Evolutionary conservation across 1,140 invertebrate species (phyloP).

Genomic region (Drosophila equinoxialis): DNA sequence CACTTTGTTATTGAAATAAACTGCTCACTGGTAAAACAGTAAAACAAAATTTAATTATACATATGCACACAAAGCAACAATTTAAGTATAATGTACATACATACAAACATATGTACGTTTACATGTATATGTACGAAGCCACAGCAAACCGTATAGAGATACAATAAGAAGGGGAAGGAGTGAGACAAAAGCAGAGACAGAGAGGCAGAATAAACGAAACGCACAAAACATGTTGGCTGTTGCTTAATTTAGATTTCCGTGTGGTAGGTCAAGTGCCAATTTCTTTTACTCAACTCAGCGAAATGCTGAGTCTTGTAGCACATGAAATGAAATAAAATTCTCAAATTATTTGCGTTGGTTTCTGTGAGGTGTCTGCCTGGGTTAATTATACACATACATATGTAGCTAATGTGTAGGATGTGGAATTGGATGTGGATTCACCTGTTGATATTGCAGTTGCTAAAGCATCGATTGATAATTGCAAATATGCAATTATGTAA

Average conservation of each 20-base stretch:
- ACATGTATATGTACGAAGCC: not conserved
- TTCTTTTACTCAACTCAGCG: slow-evolving; percentile 48
- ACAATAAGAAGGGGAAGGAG: not conserved
- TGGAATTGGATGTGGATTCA: not conserved
- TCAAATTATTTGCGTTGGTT: not conserved
- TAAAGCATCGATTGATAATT: not conserved
- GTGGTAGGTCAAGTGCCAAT: slow-evolving; percentile 78
- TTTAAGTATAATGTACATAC: not conserved
- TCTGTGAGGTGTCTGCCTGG: not conserved
- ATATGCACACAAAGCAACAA: not conserved
- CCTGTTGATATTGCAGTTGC: not conserved
- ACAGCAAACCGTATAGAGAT: not conserved
- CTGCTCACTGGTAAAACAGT: not conserved
- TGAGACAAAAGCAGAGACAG: not conserved
- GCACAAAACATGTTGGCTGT: slow-evolving; percentile 46
- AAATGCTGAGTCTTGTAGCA: slow-evolving; percentile 36
- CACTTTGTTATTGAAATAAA: not conserved
- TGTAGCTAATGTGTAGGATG: not conserved
- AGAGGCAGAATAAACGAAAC: slow-evolving; percentile 24
- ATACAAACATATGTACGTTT: not conserved
- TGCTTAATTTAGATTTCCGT: slow-evolving; percentile 77
- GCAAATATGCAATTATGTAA: slow-evolving; percentile 9
- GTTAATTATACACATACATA: not conserved
- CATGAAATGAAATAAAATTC: slow-evolving; percentile 39
- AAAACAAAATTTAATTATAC: not conserved